Base-by-base conservation (phyloP, 2,888 invertebrate genomes). In the Lysandra coridon region DNA sequence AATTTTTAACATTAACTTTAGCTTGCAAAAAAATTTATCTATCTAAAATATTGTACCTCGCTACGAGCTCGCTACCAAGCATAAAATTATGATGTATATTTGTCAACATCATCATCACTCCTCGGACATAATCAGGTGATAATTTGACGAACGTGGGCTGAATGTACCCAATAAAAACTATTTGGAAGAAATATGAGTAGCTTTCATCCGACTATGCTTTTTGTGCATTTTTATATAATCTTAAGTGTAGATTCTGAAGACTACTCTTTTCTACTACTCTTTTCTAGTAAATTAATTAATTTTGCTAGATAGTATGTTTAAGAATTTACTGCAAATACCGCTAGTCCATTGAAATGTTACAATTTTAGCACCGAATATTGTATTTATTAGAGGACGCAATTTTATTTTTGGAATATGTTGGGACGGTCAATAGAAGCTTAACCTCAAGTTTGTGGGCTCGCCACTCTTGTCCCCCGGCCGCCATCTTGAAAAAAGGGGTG, bases 91-190 rank as follows among this genome's bases (percentile, higher is more conserved):
- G 69, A 69, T 37, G 69, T 69, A 33, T 69, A 69, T 69, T 69
- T 69, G 69, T 69, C 69, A 69, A 37, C 33, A 69, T 69, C 17
- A 69, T 33, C 64, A 12, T 69, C 64, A 69, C 33, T 69, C 69
- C 5, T 33, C 69, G 69, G 33, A 33, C 33, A 76, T 57, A 53
- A 57, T 53, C n/a, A 74, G 44, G 76, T 76, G 76, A 23, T 76
- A 76, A 76, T 57, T 76, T 76, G 76, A 76, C 33, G 14, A 49
- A 76, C 76, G 76, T 76, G 76, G 76, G 76, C 53, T 53, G 76
- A 57, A 17, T 57, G 57, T 76, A 76, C 1, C 76, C 76, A 57
- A 76, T 53, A 57, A 76, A 57, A 76, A 76, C 76, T 30, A 76
- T 76, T 57, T 57, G 10, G 14, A 57, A 76, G 57, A 76, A 76